Base-by-base conservation (phyloP, 2,888 invertebrate species). In the Agrochola lota region DNA sequence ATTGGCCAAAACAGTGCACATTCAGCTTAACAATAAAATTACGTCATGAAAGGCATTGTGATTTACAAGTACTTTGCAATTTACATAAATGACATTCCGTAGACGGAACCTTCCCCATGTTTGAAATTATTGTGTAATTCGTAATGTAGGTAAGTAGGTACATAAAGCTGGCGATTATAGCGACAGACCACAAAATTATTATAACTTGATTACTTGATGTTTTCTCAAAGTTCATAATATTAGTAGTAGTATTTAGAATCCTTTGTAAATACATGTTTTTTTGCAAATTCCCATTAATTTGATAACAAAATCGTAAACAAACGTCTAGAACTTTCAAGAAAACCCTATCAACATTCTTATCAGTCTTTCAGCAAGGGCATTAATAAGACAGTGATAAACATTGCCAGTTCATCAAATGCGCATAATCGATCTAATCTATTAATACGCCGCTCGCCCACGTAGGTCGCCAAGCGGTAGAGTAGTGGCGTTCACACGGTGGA, bases 341-440 rank as follows among this genome's bases (percentile, higher is more conserved):
- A 79, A 71, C n/a, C 30, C 70, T 66, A 72, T 78, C 76, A 79
- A 78, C 23, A 71, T 60, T 77, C 8, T 81, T 85, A 86, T 81
- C 84, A 78, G 71, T 26, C 3, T 64, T 78, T 77, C 74, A 52
- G 43, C 62, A 55, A 77, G 46, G 55, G 49, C 71, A 80, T 71
- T 30, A 70, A 66, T n/a, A 70, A 66, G 66, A 71, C 60, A 63
- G 15, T 59, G 87, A 85, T 81, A 87, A 79, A 74, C 74, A 77
- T 62, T 73, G 62, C 20, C 40, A 69, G 59, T 52, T 49, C 57
- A 55, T 77, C 71, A 69, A 84, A 83, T 81, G 77, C 78, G 75
- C 62, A 68, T 78, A 71, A 80, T 84, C 74, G 63, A 78, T 87
- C 80, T 84, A 77, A 85, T 85, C 82, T 84, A 83, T 79, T 78